phyloP scores from a whole-genome alignment of 1,140 invertebrate genomes.

The Philopotamus ludificatus region DNA sequence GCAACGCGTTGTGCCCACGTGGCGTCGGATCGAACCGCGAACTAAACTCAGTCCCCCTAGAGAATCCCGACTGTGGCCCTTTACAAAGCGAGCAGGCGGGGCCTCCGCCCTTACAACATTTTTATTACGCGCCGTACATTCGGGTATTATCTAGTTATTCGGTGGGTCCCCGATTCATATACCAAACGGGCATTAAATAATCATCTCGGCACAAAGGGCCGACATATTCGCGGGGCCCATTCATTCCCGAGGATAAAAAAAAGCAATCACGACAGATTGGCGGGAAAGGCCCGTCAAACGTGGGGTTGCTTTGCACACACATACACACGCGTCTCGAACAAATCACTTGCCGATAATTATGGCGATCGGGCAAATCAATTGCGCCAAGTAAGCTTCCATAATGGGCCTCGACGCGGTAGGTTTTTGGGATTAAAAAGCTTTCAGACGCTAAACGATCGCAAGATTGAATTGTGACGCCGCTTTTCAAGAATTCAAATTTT shows the following conservation, averaged over 20 bases:
- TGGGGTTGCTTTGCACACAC: constrained; percentile 1
- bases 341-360: too few species aligned
- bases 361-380: too few species aligned
- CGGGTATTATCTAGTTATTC: constrained; percentile 15
- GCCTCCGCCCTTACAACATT: constrained; percentile 18
- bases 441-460: too few species aligned
- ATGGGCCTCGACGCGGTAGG: too few species aligned
- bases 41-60: not conserved
- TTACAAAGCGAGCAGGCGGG: constrained; percentile 2
- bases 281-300: constrained; percentile 1
- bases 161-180: constrained; percentile 9
- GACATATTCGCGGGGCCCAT: constrained; percentile 25
- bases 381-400: too few species aligned
- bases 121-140: constrained; percentile 23
- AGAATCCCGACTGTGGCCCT: not conserved
- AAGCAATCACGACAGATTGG: constrained; percentile 32
- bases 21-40: too few species aligned
- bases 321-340: not conserved
- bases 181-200: constrained; percentile 28
- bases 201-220: constrained; percentile 28
- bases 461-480: too few species aligned
- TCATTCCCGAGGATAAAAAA: constrained; percentile 15
- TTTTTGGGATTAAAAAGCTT: too few species aligned
- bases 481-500: too few species aligned
- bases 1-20: too few species aligned